These are phyloP conservation scores for Aradus depressus DNA, from an alignment of 2,888 invertebrate species.

Conservation along the genomic window DNA sequence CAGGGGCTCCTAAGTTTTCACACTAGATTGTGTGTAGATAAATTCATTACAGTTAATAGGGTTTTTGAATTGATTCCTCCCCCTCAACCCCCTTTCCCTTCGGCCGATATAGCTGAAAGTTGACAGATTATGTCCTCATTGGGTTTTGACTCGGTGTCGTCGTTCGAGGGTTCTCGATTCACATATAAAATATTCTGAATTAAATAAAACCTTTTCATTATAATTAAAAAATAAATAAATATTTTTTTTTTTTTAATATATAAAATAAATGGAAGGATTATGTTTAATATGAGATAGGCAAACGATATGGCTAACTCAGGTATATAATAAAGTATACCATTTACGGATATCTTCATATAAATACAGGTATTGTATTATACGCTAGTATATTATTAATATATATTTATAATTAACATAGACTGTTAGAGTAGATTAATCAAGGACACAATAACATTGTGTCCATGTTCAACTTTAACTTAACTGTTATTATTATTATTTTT, in stretches of 20 bases:
- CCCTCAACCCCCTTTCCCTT: too few relatives aligned
- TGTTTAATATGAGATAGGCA: background rate
- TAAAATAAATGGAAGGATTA: background rate
- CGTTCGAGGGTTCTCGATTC: too few relatives aligned
- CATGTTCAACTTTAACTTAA: conserved; percentile 25
- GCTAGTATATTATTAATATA: conserved; percentile 21
- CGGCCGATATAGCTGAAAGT: too few relatives aligned
- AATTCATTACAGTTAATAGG: too few relatives aligned
- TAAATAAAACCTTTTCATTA: too few relatives aligned
- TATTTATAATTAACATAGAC: conserved; percentile 27
- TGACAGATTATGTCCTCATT: too few relatives aligned
- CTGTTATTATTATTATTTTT: background rate
- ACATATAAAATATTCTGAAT: too few relatives aligned
- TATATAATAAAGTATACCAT: conserved; percentile 18
- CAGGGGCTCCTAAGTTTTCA: too few relatives aligned
- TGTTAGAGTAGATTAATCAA: conserved; percentile 24
- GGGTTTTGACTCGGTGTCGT: too few relatives aligned
- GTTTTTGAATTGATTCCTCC: too few relatives aligned
- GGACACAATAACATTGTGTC: conserved; percentile 2
- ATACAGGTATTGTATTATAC: conserved; percentile 17
- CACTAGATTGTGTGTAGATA: too few relatives aligned
- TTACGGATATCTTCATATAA: conserved; percentile 11
- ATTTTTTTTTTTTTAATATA: background rate
- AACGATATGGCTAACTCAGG: background rate
- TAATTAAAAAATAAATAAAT: too few relatives aligned